phyloP scores from a whole-genome alignment of 1,140 invertebrate genomes.

The Drosophila triauraria region DNA sequence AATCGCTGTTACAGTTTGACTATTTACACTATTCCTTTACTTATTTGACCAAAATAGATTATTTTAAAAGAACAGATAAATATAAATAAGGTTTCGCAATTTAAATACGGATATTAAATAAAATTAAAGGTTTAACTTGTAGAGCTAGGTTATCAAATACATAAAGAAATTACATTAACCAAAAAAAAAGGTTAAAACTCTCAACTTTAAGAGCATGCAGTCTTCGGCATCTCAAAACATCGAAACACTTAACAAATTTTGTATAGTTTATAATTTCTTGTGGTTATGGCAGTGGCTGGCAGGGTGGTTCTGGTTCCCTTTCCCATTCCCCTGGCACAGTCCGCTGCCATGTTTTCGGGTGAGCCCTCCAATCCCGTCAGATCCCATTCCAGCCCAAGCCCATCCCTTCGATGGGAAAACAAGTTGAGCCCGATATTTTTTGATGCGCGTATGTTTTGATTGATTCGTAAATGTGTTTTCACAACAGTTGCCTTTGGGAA shows the following conservation, averaged over 20 bases:
- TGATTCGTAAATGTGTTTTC: conserved; percentile 80
- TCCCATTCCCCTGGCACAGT: conserved; percentile 27
- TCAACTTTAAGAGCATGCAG: conserved; percentile 12
- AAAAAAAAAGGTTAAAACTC: not conserved
- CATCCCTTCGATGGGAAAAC: conserved; percentile 71
- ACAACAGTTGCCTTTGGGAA: conserved; percentile 51
- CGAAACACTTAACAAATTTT: not conserved
- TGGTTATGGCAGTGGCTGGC: conserved; percentile 35
- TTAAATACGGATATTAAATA: no score
- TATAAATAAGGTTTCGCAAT: no score
- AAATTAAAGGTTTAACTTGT: no score
- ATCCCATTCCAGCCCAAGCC: conserved; percentile 16
- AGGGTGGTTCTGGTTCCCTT: conserved; percentile 25
- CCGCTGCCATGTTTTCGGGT: conserved; percentile 42
- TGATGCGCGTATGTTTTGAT: conserved; percentile 82
- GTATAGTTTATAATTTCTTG: conserved; percentile 24
- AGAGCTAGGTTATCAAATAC: no score
- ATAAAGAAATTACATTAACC: no score
- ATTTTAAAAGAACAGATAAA: no score
- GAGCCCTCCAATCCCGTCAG: conserved; percentile 15
- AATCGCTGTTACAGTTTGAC: no score
- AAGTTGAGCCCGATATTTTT: conserved; percentile 76
- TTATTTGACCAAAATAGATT: no score
- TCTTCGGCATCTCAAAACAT: conserved; percentile 1
- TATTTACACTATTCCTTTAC: no score